Evolutionary conservation across 2,797 vertebrate species (phyloP).

Genomic region (Ptychobarbus kaznakovi): DNA sequence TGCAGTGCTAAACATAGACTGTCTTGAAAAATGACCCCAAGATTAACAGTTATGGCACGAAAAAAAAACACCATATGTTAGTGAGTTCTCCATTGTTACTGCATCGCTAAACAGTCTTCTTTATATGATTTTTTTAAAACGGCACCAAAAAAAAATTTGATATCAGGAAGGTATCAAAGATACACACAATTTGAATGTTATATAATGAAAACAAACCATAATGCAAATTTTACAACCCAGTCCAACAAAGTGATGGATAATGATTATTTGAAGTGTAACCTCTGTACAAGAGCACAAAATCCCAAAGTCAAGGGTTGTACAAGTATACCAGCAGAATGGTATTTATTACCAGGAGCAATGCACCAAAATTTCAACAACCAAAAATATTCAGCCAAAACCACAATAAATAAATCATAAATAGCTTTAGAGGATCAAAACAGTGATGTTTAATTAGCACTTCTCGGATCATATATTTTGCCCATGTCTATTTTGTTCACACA

Average conservation of each 20-base stretch:
- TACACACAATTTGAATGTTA: background rate
- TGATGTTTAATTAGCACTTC: no score
- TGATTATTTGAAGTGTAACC: background rate
- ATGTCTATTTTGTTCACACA: background rate
- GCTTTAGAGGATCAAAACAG: no score
- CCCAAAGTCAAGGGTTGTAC: background rate
- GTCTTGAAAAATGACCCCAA: background rate
- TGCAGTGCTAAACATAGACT: no score
- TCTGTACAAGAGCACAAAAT: background rate
- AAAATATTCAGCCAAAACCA: background rate
- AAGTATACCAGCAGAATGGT: background rate
- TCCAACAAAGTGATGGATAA: background rate
- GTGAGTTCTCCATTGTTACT: background rate
- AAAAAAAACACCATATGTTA: background rate
- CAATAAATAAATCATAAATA: no score
- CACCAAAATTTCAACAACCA: background rate
- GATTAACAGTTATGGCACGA: background rate
- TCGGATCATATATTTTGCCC: background rate
- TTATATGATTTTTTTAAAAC: no score
- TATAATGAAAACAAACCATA: background rate
- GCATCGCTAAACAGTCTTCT: no score
- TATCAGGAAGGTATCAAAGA: background rate
- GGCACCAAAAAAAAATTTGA: background rate
- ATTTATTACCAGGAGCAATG: background rate
- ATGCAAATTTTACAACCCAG: background rate